Base-by-base conservation (phyloP, 2,113 vertebrate species). In the Parotia lawesii region DNA sequence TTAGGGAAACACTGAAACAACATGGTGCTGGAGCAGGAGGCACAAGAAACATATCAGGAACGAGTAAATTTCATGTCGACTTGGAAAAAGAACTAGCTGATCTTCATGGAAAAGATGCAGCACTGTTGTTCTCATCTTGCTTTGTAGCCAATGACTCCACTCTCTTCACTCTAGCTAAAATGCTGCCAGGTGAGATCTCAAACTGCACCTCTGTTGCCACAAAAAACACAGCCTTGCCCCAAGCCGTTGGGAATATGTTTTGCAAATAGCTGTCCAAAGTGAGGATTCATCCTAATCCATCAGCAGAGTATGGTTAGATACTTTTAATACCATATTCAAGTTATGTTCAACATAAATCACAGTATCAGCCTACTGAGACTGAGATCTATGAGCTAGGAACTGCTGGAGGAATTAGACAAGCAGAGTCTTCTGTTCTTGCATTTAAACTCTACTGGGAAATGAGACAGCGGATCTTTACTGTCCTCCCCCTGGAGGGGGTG, bases 111-210 rank as follows among this genome's bases (percentile, higher is more conserved):
- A 99, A 99, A 87, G 99, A 99, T 15, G 99, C 99, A 1, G 99
- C 99, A 0, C 97, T 99, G 62, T 89, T 99, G 48, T 99, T 99
- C 90, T 99, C 99, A 5, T 99, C 99, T 5, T 99, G 99, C 93
- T 99, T 99, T 66, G 99, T 99, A 42, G 99, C 99, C 51, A 99
- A 99, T 31, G 99, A 99, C 96, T 99, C 99, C 4, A 99, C 99
- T n/a, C 98, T 99, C 76, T 99, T 99, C 97, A 99, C 99, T 22
- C 96, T 99, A 79, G 99, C 99, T 65, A 99, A 98, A 96, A 99
- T 99, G 99, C 94, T 99, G 58, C 99, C 99, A 37, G 99, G 99
- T 99, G 93, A 96, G 97, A 42, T 62, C 65, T 77, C 15, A 37
- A 7, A 48, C 7, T 53, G 31, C 10, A 23, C 15, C 6, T 16